Conservation (phyloP, 2,888 invertebrate species). For the Chrysotoxum bicinctum region DNA sequence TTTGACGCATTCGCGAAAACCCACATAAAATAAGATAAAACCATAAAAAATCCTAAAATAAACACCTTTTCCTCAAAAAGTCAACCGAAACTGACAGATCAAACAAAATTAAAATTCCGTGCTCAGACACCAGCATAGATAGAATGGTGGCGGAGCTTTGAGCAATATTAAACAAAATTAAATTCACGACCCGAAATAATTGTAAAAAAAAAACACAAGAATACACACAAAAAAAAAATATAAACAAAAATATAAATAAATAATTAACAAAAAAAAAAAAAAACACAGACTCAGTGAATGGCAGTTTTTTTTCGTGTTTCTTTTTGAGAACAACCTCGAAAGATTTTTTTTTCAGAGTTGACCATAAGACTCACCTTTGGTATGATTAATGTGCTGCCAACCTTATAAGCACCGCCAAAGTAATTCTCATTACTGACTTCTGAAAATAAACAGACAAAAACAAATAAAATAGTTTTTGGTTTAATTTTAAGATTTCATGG, state of each 20-base stretch:
- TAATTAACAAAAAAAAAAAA: constrained; percentile 19
- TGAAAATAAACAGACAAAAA: constrained; percentile 70
- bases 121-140: constrained; percentile 57
- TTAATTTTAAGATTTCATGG: constrained; percentile 28
- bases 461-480: constrained; percentile 5
- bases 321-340: constrained; percentile 53
- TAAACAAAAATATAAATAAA: constrained; percentile 56
- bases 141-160: constrained; percentile 62
- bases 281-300: not conserved
- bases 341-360: constrained; percentile 37
- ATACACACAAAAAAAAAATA: constrained; percentile 50
- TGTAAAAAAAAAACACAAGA: constrained; percentile 40
- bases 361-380: constrained; percentile 75
- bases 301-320: not conserved
- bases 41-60: constrained; percentile 46
- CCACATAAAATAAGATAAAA: constrained; percentile 49
- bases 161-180: constrained; percentile 61
- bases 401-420: constrained; percentile 76
- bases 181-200: constrained; percentile 65
- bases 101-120: constrained; percentile 41
- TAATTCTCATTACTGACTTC: constrained; percentile 76
- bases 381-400: constrained; percentile 76
- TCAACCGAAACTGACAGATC: constrained; percentile 42
- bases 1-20: constrained; percentile 54
- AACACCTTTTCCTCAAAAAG: constrained; percentile 59